phyloP scores from a whole-genome alignment of 2,797 vertebrate genomes.

The Thunnus albacares region DNA sequence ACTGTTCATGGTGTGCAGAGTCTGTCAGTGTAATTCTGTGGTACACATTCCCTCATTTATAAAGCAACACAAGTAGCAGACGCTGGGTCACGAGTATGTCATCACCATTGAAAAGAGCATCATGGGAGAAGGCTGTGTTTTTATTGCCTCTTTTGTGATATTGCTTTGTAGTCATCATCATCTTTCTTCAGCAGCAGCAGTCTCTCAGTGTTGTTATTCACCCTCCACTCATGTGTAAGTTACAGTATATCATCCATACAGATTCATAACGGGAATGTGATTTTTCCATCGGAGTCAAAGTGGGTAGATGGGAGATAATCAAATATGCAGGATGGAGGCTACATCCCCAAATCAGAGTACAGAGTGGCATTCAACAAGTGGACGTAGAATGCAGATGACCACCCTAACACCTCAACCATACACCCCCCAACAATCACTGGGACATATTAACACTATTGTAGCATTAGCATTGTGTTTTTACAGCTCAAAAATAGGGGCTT shows the following conservation, averaged over 20 bases:
- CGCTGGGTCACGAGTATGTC: not conserved
- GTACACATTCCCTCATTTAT: not conserved
- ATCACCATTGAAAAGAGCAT: conserved; percentile 17
- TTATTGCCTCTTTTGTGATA: conserved; percentile 33
- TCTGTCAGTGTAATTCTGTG: conserved; percentile 5
- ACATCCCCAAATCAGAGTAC: too few relatives aligned
- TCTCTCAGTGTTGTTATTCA: conserved; percentile 1
- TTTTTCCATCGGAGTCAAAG: not conserved
- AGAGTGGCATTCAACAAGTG: too few relatives aligned
- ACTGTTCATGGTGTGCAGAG: not conserved
- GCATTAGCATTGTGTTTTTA: too few relatives aligned
- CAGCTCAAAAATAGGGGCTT: too few relatives aligned
- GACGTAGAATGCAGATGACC: too few relatives aligned
- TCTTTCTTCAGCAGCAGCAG: conserved; percentile 6
- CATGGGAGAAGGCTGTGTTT: conserved; percentile 21
- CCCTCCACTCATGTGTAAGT: not conserved
- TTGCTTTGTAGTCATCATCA: conserved; percentile 18
- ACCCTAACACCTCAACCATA: too few relatives aligned
- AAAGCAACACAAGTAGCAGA: conserved; percentile 1
- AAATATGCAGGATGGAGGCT: too few relatives aligned
- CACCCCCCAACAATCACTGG: too few relatives aligned
- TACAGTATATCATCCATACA: not conserved
- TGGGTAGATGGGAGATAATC: not conserved
- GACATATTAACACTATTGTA: too few relatives aligned
- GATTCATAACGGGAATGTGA: not conserved